Percentiles rank a stretch among this genome's conserved stretches.
These are phyloP conservation scores for Aelia acuminata DNA, from an alignment of 2,888 invertebrate genomes.

Conservation along the genomic window DNA sequence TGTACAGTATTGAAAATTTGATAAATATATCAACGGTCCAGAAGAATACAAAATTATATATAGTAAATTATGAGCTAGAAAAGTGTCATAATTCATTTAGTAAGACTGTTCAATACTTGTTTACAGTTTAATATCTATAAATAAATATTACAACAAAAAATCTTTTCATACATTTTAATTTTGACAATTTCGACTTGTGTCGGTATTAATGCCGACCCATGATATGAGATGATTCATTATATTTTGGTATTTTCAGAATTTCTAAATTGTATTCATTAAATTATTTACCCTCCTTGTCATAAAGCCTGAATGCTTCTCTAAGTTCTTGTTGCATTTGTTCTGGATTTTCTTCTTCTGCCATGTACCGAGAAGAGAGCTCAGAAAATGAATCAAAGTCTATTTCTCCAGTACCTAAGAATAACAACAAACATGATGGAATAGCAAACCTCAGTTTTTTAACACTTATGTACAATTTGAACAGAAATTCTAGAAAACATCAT, in stretches of 20 bases:
- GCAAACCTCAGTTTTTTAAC: neutral
- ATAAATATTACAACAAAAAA: too few relatives aligned
- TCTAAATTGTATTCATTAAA: neutral
- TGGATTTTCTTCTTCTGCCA: constrained; percentile 73
- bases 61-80: too few relatives aligned
- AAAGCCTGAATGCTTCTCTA: constrained; percentile 75
- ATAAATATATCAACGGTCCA: too few relatives aligned
- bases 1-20: neutral
- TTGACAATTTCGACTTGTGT: too few relatives aligned
- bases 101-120: too few relatives aligned
- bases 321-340: constrained; percentile 75
- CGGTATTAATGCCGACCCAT: too few relatives aligned
- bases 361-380: constrained; percentile 73
- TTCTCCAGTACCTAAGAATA: constrained; percentile 72
- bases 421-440: neutral
- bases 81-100: too few relatives aligned
- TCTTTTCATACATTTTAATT: too few relatives aligned
- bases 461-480: too few relatives aligned
- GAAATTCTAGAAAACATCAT: too few relatives aligned
- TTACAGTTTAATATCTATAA: too few relatives aligned
- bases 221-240: neutral
- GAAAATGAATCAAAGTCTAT: constrained; percentile 75
- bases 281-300: constrained; percentile 73
- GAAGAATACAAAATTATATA: too few relatives aligned
- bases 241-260: neutral